phyloP scores from a whole-genome alignment of 2,113 vertebrate species.

The Cryptomyrus ogoouensis region DNA sequence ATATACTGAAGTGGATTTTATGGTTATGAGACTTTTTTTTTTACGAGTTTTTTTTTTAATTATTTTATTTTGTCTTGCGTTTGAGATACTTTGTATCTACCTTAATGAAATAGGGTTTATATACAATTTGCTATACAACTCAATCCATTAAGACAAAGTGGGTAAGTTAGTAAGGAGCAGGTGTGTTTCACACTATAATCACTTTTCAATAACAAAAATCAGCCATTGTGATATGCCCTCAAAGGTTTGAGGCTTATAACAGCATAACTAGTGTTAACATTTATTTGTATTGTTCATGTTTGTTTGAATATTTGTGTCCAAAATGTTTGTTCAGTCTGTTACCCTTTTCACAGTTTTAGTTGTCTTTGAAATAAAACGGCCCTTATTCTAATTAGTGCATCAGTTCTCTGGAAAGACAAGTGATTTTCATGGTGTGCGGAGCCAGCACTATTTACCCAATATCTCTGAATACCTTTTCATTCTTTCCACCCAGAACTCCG shows the following conservation, averaged over 20 bases:
- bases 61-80: neutral
- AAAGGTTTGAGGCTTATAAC: neutral
- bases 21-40: neutral
- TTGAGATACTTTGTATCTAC: neutral
- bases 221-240: neutral
- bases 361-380: neutral
- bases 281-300: neutral
- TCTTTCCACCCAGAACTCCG: neutral
- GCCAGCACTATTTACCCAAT: neutral
- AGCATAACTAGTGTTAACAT: neutral
- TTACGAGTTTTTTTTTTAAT: neutral
- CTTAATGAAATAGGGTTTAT: neutral
- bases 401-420: neutral
- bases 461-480: neutral
- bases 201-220: neutral
- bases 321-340: neutral
- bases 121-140: neutral
- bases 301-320: neutral
- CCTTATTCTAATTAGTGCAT: neutral
- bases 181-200: neutral
- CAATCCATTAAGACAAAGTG: neutral
- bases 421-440: neutral
- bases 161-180: neutral
- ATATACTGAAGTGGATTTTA: neutral
- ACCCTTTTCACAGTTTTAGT: neutral